phyloP scores from a whole-genome alignment of 1,140 invertebrate genomes.

The Chelonus insularis region DNA sequence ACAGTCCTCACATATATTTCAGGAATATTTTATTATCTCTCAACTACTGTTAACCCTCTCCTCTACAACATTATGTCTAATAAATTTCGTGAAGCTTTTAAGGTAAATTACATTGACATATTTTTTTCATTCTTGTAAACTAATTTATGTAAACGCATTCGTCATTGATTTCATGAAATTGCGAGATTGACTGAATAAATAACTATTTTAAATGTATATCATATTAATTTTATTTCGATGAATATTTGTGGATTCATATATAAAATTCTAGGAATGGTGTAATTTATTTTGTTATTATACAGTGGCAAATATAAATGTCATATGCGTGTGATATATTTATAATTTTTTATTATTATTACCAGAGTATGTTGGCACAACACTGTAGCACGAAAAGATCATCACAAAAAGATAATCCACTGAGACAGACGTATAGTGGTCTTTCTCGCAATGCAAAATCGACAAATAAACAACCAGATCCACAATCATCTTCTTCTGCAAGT shows the following conservation, averaged over 20 bases:
- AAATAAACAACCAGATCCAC: slow-evolving; percentile 28
- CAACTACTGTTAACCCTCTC: slow-evolving; percentile 79
- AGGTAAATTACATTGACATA: slow-evolving; percentile 57
- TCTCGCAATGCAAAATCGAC: slow-evolving; percentile 41
- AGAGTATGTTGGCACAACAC: slow-evolving; percentile 56
- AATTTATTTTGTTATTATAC: no score
- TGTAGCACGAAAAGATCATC: slow-evolving; percentile 45
- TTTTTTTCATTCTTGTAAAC: no score
- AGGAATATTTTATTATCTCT: slow-evolving; percentile 73
- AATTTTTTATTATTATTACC: no score
- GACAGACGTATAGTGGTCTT: slow-evolving; percentile 48
- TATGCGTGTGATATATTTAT: no score
- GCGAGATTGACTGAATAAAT: no score
- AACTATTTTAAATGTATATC: no score
- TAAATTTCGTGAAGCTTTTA: slow-evolving; percentile 82
- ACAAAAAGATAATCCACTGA: slow-evolving; percentile 33
- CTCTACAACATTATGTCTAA: slow-evolving; percentile 88
- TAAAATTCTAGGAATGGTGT: no score
- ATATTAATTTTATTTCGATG: no score
- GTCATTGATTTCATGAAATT: no score
- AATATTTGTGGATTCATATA: no score
- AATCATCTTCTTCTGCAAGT: slow-evolving; percentile 44
- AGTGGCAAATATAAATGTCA: no score
- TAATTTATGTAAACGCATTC: no score
- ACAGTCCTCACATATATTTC: slow-evolving; percentile 69